phyloP scores from a whole-genome alignment of 2,113 vertebrate genomes.

The Rhinolophus ferrumequinum region DNA sequence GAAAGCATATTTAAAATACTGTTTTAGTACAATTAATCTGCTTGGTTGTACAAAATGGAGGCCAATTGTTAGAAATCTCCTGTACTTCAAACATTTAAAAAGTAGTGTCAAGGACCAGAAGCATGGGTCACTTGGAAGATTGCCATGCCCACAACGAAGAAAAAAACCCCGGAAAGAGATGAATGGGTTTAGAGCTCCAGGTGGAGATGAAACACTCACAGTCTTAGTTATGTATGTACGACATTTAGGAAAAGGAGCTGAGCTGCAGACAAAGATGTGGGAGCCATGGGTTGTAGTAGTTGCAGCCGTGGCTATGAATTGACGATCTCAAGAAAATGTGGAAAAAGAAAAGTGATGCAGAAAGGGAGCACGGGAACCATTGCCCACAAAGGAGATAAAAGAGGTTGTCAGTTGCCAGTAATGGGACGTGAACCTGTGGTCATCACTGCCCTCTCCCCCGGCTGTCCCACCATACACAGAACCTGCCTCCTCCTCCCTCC shows the following conservation, averaged over 20 bases:
- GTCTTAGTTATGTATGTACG: not conserved
- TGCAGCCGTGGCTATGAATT: not conserved
- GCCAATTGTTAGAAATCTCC: not conserved
- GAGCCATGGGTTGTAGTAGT: not conserved
- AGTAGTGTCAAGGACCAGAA: not conserved
- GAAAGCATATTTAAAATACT: slow-evolving; percentile 9
- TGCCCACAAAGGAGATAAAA: not conserved
- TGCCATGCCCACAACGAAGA: not conserved
- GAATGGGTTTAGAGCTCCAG: not conserved
- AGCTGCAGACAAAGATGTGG: not conserved
- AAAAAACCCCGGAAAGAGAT: not conserved
- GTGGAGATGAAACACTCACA: not conserved
- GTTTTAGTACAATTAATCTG: not conserved
- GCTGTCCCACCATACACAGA: not conserved
- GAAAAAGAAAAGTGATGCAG: not conserved
- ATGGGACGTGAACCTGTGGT: not conserved
- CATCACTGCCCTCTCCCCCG: not conserved
- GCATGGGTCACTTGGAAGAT: not conserved
- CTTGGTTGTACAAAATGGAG: not conserved
- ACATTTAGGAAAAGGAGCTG: not conserved
- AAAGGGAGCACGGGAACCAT: not conserved
- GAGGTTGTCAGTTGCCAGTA: not conserved
- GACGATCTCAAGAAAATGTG: not conserved
- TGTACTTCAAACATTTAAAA: not conserved
- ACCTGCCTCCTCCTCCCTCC: not conserved